These are phyloP conservation scores for Zeus faber DNA, from an alignment of 2,113 vertebrate genomes.

Conservation along the genomic window DNA sequence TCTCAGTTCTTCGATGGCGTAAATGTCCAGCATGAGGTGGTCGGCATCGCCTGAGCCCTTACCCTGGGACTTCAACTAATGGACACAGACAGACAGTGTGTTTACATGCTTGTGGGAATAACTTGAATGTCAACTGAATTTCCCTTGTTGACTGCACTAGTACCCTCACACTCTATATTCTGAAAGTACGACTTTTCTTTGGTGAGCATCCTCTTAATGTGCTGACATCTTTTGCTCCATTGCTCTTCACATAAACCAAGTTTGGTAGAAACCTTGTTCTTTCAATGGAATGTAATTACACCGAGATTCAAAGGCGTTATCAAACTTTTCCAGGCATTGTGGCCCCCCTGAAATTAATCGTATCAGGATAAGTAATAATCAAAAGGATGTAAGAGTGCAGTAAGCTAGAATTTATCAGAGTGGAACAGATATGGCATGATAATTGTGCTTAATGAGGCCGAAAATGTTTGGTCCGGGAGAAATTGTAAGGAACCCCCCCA, in stretches of 20 bases:
- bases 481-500: background rate
- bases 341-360: too few relatives aligned
- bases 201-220: too few relatives aligned
- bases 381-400: background rate
- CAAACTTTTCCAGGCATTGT: background rate
- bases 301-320: too few relatives aligned
- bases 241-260: too few relatives aligned
- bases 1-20: constrained; percentile 94
- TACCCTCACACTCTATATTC: too few relatives aligned
- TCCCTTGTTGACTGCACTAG: background rate
- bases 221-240: too few relatives aligned
- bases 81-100: constrained; percentile 13
- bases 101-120: background rate
- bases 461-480: background rate
- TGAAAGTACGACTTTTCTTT: too few relatives aligned
- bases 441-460: background rate
- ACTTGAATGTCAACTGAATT: background rate
- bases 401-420: background rate
- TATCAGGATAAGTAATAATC: background rate
- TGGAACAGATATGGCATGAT: background rate
- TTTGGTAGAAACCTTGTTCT: too few relatives aligned
- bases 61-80: constrained; percentile 90
- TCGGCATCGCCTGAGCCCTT: constrained; percentile 88
- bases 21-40: constrained; percentile 96
- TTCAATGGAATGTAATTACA: too few relatives aligned